phyloP scores from a whole-genome alignment of 2,797 vertebrate genomes.

The Ctenochaetus hawaiiensis region DNA sequence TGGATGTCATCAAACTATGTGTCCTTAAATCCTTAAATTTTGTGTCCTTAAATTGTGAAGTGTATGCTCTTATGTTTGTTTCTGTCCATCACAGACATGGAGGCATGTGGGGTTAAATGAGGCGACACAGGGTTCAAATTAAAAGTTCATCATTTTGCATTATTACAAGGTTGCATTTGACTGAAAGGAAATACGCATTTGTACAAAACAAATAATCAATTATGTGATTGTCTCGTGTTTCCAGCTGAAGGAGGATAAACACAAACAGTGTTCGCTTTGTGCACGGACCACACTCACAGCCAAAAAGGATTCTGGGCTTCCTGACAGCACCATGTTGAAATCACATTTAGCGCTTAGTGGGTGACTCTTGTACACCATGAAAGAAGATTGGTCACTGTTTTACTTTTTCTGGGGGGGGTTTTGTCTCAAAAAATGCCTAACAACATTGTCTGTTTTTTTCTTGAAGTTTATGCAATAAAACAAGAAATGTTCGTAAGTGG shows the following conservation, averaged over 20 bases:
- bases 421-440: background rate
- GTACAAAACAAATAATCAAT: background rate
- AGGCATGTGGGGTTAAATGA: background rate
- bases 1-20: no score
- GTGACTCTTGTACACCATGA: slow-evolving; percentile 19
- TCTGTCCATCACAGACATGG: background rate
- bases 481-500: background rate
- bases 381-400: slow-evolving; percentile 28
- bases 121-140: background rate
- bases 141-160: background rate
- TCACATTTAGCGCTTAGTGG: slow-evolving; percentile 41
- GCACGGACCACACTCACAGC: background rate
- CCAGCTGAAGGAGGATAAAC: slow-evolving; percentile 6
- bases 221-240: background rate
- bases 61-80: background rate
- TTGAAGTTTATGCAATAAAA: background rate
- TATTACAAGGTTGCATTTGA: background rate
- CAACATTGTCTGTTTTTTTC: background rate
- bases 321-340: slow-evolving; percentile 42
- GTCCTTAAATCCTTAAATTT: background rate
- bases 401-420: background rate
- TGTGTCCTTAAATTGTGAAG: background rate
- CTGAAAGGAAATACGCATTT: background rate
- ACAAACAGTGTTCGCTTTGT: slow-evolving; percentile 6
- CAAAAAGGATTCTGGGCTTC: slow-evolving; percentile 27